Conservation (phyloP, 2,888 invertebrate species). For the Eledone cirrhosa region DNA sequence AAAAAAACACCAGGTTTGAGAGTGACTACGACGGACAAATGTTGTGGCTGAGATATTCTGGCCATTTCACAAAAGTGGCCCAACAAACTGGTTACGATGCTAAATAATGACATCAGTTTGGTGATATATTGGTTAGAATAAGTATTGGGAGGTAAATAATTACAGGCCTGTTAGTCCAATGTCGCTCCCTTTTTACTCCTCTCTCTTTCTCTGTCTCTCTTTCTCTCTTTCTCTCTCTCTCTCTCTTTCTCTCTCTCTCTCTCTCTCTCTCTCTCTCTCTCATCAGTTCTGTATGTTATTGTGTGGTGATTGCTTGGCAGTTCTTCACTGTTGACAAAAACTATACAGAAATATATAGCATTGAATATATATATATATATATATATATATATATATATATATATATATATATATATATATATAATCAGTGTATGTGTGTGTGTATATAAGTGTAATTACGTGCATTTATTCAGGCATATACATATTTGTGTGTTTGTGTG, state of each 20-base stretch:
- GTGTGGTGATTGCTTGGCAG: not conserved
- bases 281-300: conserved; percentile 3
- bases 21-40: conserved; percentile 19
- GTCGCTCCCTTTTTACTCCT: not conserved
- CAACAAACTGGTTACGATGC: not conserved
- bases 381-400: not conserved
- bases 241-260: not conserved
- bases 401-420: not conserved
- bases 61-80: not conserved
- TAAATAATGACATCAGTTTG: conserved; percentile 4
- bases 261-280: not conserved
- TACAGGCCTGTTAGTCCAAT: conserved; percentile 25
- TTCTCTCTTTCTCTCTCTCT: not conserved
- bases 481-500: no score
- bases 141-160: not conserved
- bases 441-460: not conserved
- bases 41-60: not conserved
- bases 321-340: not conserved
- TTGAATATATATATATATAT: conserved; percentile 16
- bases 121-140: conserved; percentile 19
- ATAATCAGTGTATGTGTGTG: conserved; percentile 3
- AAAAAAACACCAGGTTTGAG: conserved; percentile 22
- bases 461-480: no score
- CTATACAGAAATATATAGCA: not conserved
- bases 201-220: not conserved